Evolutionary conservation across 2,113 vertebrate genomes (phyloP).

Genomic region (Ailurus styani): DNA sequence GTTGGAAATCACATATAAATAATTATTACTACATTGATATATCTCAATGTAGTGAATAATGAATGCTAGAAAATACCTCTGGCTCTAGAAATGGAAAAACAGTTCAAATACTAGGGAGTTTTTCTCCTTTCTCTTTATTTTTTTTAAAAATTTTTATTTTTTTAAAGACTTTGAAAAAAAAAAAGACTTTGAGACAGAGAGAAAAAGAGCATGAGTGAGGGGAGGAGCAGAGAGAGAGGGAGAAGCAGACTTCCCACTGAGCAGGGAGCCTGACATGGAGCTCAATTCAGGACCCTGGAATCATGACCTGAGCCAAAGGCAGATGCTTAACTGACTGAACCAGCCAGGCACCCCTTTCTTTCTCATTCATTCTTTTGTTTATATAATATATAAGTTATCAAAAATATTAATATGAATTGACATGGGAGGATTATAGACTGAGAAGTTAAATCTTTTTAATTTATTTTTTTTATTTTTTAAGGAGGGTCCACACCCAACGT

Average conservation of each 20-base stretch:
- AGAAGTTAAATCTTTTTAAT: neutral
- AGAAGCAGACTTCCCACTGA: neutral
- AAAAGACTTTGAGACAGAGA: neutral
- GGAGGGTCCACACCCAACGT: neutral
- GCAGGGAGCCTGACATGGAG: neutral
- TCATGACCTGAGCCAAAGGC: neutral
- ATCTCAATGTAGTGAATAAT: neutral
- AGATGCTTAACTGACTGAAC: neutral
- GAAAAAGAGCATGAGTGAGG: neutral
- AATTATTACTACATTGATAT: neutral
- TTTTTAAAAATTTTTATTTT: neutral
- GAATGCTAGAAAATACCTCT: neutral
- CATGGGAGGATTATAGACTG: neutral
- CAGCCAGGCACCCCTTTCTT: neutral
- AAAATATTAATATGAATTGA: neutral
- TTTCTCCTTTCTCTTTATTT: neutral
- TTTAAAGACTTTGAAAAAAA: neutral
- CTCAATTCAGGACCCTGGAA: neutral
- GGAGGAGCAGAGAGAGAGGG: neutral
- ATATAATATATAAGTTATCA: neutral
- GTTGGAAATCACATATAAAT: neutral
- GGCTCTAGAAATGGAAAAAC: neutral
- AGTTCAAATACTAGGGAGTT: neutral
- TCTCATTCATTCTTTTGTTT: neutral
- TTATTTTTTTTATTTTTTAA: neutral